phyloP scores from a whole-genome alignment of 2,888 invertebrate genomes.

The Athalia circularis region DNA sequence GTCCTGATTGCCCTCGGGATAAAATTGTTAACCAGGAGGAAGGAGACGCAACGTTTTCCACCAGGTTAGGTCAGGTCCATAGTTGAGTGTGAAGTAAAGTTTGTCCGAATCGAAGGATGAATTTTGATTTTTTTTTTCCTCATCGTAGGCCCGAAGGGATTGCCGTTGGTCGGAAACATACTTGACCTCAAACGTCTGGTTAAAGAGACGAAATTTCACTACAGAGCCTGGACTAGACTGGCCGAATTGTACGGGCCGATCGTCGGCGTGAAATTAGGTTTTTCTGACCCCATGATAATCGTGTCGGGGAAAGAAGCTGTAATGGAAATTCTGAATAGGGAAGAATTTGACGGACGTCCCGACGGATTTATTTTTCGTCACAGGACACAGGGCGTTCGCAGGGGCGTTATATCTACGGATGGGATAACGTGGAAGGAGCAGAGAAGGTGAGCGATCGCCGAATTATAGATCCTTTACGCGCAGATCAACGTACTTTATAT shows the following conservation, averaged over 20 bases:
- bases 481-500: background rate
- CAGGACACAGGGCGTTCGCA: slow-evolving; percentile 80
- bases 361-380: slow-evolving; percentile 81
- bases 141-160: slow-evolving; percentile 75
- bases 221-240: slow-evolving; percentile 79
- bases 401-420: slow-evolving; percentile 83
- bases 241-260: slow-evolving; percentile 80
- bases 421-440: slow-evolving; percentile 82
- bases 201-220: slow-evolving; percentile 75
- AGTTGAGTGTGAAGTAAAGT: too few species aligned
- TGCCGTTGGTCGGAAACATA: slow-evolving; percentile 77
- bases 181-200: slow-evolving; percentile 71
- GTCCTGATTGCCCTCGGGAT: background rate
- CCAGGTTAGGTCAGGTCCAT: background rate
- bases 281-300: slow-evolving; percentile 77
- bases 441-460: slow-evolving; percentile 70
- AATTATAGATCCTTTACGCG: background rate
- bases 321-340: slow-evolving; percentile 78
- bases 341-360: slow-evolving; percentile 83
- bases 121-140: background rate
- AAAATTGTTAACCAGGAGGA: background rate
- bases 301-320: slow-evolving; percentile 81
- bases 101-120: too few species aligned
- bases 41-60: slow-evolving; percentile 12
- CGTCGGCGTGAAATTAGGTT: slow-evolving; percentile 80